These are phyloP conservation scores for Eupithecia vulgata DNA, from an alignment of 2,888 invertebrate species.

Conservation along the genomic window DNA sequence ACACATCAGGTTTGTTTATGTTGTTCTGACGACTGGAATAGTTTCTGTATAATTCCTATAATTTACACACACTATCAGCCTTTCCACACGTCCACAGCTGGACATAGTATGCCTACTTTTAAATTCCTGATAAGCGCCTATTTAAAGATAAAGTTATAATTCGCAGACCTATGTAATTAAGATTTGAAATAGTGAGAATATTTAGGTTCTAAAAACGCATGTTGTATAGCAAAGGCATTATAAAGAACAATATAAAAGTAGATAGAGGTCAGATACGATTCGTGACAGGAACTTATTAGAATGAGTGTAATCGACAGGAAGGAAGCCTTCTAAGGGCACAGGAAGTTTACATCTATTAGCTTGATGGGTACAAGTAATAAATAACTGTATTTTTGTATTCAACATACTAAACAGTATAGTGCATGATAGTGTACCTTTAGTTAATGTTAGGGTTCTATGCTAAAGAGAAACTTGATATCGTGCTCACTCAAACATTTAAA, in stretches of 20 bases:
- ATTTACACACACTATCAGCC: neutral
- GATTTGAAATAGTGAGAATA: neutral
- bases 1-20: slow-evolving; percentile 39
- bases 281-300: slow-evolving; percentile 26
- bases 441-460: neutral
- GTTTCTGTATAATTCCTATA: slow-evolving; percentile 23
- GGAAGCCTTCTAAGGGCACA: slow-evolving; percentile 55
- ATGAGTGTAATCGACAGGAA: slow-evolving; percentile 51
- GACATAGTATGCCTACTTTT: neutral
- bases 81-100: neutral
- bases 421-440: neutral
- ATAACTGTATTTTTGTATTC: neutral
- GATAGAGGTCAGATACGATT: neutral
- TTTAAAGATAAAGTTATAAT: neutral
- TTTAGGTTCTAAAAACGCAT: neutral
- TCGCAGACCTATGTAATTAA: neutral
- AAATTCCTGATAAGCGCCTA: neutral
- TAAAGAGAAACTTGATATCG: neutral
- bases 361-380: neutral
- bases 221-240: neutral
- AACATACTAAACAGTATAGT: neutral
- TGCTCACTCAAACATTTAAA: no score
- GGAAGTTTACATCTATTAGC: slow-evolving; percentile 45
- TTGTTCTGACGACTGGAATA: slow-evolving; percentile 31
- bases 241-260: neutral